phyloP scores from a whole-genome alignment of 1,140 invertebrate genomes.

The Nylanderia fulva region DNA sequence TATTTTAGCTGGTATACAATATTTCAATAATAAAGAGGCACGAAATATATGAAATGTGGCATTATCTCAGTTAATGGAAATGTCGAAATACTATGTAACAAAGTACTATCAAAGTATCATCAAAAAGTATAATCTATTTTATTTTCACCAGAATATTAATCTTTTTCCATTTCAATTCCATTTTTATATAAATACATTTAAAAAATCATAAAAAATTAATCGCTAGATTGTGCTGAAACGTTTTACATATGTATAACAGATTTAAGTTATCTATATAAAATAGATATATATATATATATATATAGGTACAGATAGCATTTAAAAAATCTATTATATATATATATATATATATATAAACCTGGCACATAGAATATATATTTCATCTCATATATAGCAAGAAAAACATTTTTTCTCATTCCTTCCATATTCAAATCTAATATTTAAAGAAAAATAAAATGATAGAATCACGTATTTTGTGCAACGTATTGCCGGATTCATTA shows the following conservation, averaged over 20 bases:
- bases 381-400: too few relatives aligned
- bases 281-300: too few relatives aligned
- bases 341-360: too few relatives aligned
- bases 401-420: neutral
- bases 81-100: neutral
- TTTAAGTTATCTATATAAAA: too few relatives aligned
- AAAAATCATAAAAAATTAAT: neutral
- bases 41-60: neutral
- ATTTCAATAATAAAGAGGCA: neutral
- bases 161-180: constrained; percentile 12
- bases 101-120: too few relatives aligned
- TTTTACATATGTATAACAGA: neutral
- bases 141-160: neutral
- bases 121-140: too few relatives aligned
- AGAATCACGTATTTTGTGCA: neutral
- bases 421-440: neutral
- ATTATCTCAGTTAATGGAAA: constrained; percentile 11
- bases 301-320: too few relatives aligned
- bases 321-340: too few relatives aligned
- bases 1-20: neutral
- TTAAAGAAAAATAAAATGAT: neutral
- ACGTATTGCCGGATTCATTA: neutral
- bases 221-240: neutral
- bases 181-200: constrained; percentile 15
- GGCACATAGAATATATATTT: too few relatives aligned